Base-by-base conservation (phyloP, 2,113 vertebrate species). In the Mormyrus lacerda region DNA sequence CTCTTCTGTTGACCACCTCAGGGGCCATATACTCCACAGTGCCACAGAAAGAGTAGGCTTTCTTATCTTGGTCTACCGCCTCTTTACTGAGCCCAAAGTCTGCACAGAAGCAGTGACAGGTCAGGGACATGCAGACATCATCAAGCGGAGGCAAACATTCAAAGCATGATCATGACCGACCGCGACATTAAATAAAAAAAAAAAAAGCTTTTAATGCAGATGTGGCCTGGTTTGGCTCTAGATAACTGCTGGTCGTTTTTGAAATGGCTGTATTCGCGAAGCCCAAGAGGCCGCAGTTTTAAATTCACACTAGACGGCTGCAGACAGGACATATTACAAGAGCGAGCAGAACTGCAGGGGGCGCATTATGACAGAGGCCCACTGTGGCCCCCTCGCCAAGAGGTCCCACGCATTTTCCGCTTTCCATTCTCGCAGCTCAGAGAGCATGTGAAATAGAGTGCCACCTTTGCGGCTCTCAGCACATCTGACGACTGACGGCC, bases 1-100 rank as follows among this genome's bases (percentile, higher is more conserved):
- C 98, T 96, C 97, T 95, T 93, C 98, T 96, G 95, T 99, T 99
- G 94, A 99, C 98, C 93, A 99, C 98, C 97, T 99, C 98, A 93
- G 98, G 98, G 94, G 98, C 97, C 98, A 99, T 99, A 95, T 99
- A 99, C 90, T 99, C 98, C 94, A 99, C 98, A 93, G 98, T 99
- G 95, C 98, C 98, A 96, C 98, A 99, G 96, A 99, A 99, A 91
- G 98, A 99, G 94, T 99, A 99, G 3, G 98, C 97, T 95, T 99
- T 99, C 95, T 98, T 98, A 95, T 99, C 98, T 94, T 97, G 97
- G 95, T 99, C 98, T 94, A 99, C 98, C 83, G 98, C 98, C 95
- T 99, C 98, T 96, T 99, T 99, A 96, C 98, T 99, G 94, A 99
- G 96, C 94, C 98, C 98, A 95, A 99, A 99, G 95, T 99, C 98